A percentile compares a stretch with the other conserved stretches of the same genome.
These are phyloP conservation scores for Helicolenus hilgendorfi DNA, from an alignment of 2,797 vertebrate genomes.

Conservation along the genomic window DNA sequence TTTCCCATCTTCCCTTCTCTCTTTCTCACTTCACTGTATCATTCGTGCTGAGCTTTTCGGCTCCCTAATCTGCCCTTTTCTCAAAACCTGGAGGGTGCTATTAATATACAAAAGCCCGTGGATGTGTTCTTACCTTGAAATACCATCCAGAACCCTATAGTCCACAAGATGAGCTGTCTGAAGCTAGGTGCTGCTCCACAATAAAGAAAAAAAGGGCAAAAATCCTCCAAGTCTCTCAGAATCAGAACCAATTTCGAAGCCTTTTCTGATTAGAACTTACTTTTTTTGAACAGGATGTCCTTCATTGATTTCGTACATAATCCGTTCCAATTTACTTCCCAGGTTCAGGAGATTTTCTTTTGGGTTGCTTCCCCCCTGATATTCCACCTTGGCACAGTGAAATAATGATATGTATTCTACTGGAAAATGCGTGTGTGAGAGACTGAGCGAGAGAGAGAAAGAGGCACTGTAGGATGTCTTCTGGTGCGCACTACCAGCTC, in stretches of 20 bases:
- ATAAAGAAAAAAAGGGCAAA: conserved; percentile 23
- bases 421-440: conserved; percentile 52
- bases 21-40: not conserved
- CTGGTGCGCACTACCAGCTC: conserved; percentile 71
- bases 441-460: conserved; percentile 30
- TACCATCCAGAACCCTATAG: conserved; percentile 77
- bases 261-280: conserved; percentile 69
- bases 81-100: conserved; percentile 15
- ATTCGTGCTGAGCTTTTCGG: conserved; percentile 7
- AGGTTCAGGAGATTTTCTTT: conserved; percentile 43
- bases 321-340: conserved; percentile 63
- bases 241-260: conserved; percentile 50
- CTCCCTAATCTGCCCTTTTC: conserved; percentile 53
- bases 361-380: conserved; percentile 38
- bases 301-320: conserved; percentile 68
- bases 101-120: conserved; percentile 11
- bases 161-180: conserved; percentile 76
- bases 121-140: conserved; percentile 85
- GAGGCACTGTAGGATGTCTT: conserved; percentile 56
- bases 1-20: not conserved
- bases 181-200: conserved; percentile 59
- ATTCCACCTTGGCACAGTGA: conserved; percentile 78
- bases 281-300: conserved; percentile 71
- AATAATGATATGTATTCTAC: conserved; percentile 64
- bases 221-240: conserved; percentile 65